A percentile compares a stretch with the other conserved stretches of the same genome.
Conservation (phyloP, 2,888 invertebrate species). For the Nymphalis c-album region DNA sequence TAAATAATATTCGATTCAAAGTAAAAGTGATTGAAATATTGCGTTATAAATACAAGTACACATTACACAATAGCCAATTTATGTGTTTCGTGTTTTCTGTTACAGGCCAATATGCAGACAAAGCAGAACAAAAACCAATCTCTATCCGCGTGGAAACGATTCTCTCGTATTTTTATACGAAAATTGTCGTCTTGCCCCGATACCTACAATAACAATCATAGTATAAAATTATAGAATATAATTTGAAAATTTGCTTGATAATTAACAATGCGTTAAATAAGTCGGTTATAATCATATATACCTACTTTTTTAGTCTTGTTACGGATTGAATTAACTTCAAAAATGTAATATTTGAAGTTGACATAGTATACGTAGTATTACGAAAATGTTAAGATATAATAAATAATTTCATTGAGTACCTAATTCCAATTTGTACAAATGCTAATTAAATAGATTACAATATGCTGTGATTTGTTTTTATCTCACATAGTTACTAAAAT, state of each 20-base stretch:
- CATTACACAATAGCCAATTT: neutral
- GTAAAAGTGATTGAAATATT: conserved; percentile 29
- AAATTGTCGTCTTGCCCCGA: conserved; percentile 58
- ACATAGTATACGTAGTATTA: no score
- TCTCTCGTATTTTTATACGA: conserved; percentile 62
- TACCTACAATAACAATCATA: conserved; percentile 34
- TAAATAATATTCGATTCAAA: neutral
- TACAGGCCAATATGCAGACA: conserved; percentile 52
- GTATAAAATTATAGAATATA: conserved; percentile 29
- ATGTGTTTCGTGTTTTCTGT: conserved; percentile 33
- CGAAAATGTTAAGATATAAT: no score
- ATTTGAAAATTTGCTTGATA: neutral
- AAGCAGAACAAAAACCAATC: conserved; percentile 48
- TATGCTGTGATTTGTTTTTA: no score
- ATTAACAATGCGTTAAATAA: no score
- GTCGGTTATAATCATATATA: no score
- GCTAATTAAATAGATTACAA: no score
- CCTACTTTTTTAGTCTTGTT: no score
- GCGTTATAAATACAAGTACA: conserved; percentile 2
- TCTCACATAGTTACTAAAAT: no score
- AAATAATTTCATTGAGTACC: no score
- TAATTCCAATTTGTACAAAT: no score
- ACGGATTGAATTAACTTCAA: no score
- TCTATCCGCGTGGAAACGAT: conserved; percentile 63
- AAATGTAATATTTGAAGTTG: no score